Evolutionary conservation across 2,113 vertebrate genomes (phyloP), one percentile per base, ranked within the genome.

Genomic region (Aegithalos caudatus): DNA sequence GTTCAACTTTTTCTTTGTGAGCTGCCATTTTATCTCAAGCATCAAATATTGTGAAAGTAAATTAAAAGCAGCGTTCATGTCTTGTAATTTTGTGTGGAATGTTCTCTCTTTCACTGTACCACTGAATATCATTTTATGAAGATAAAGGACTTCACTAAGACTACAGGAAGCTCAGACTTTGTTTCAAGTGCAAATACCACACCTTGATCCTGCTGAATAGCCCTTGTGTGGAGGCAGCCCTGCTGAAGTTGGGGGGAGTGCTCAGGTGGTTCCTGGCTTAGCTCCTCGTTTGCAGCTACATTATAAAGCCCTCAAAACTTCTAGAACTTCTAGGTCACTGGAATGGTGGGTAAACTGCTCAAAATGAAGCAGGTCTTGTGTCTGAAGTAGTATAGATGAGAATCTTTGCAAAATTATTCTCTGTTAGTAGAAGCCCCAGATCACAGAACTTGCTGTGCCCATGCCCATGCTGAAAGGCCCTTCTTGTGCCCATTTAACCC

Each of bases 1-100:
- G 82, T 83, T 93, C 79, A 94, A 51, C 67, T 94, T 94, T 93
- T 92, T 86, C 94, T 92, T 88, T 88, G 90, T 86, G 90, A 93
- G 82, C 44, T 94, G 53, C 82, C 65, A 71, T 90, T 96, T 96
- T 96, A 96, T 96, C 90, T 96, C 57, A 40, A 94, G 90, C 71
- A 94, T 96, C 93, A 95, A 92, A 92, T 94, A 84, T 60, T 83
- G 90, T 37, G 67, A 83, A 57, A 93, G 82, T 92, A 82, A 96
- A 96, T 96, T 94, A 97, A 92, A 94, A 94, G 92, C 64, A 38
- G 80, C 4, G 0, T 86, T 83, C 72, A 61, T n/a, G 72, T 71
- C 80, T 61, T 91, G 86, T 95, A 94, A 96, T 88, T 93, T 88
- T 12, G 4, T 64, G 82, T 88, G 78, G 45, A 86, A 92, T 47